Conservation (phyloP, 2,888 invertebrate genomes). For the Lathronympha strigana region DNA sequence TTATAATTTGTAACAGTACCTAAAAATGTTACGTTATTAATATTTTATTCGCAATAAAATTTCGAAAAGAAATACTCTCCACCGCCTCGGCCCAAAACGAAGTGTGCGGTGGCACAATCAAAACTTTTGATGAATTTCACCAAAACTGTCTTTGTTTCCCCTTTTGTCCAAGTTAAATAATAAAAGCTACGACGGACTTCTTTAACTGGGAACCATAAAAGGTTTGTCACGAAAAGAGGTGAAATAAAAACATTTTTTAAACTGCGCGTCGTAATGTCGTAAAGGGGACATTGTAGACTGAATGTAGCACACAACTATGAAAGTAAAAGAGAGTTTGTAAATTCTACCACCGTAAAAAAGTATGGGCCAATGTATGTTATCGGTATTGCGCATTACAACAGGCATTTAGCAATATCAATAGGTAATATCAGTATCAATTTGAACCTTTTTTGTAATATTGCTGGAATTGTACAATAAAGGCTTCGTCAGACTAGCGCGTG, state of each 20-base stretch:
- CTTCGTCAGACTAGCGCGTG: neutral
- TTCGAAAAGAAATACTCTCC: slow-evolving; percentile 56
- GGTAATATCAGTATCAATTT: slow-evolving; percentile 7
- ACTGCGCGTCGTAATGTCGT: slow-evolving; percentile 41
- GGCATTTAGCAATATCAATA: slow-evolving; percentile 11
- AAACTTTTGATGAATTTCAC: slow-evolving; percentile 81
- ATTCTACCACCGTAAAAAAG: neutral
- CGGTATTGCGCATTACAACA: slow-evolving; percentile 6
- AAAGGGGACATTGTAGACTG: slow-evolving; percentile 37
- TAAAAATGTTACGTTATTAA: neutral
- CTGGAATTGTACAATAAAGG: neutral
- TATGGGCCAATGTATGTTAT: slow-evolving; percentile 1
- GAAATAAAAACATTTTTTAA: slow-evolving; percentile 54
- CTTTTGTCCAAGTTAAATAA: slow-evolving; percentile 75
- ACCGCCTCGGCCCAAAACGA: slow-evolving; percentile 68
- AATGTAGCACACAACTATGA: slow-evolving; percentile 15
- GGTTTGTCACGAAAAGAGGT: slow-evolving; percentile 55
- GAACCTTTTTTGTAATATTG: neutral
- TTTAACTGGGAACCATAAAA: slow-evolving; percentile 60
- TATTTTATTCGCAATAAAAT: slow-evolving; percentile 45
- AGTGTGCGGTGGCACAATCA: slow-evolving; percentile 77
- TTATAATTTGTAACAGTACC: neutral
- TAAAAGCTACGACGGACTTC: slow-evolving; percentile 67
- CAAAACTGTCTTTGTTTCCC: slow-evolving; percentile 78
- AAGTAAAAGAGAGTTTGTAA: slow-evolving; percentile 9